Percentiles rank a stretch among this genome's conserved stretches.
Evolutionary conservation across 2,888 invertebrate species (phyloP).

Genomic region (Allacma fusca): DNA sequence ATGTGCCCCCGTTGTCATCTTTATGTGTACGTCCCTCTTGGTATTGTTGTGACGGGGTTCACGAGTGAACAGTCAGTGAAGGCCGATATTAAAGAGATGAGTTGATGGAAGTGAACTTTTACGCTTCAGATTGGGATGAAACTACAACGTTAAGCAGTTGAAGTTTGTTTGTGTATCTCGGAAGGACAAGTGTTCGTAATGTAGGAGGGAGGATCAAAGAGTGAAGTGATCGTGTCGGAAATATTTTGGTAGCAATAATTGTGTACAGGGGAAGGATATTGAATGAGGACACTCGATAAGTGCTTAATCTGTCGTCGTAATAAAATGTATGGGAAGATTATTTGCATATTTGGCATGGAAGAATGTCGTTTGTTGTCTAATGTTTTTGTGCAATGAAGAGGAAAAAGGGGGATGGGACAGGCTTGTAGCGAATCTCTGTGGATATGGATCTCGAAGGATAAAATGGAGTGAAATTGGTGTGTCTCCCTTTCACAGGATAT

Average conservation of each 20-base stretch:
- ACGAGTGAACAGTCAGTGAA: neutral
- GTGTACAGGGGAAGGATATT: slow-evolving; percentile 39
- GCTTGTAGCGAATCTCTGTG: slow-evolving; percentile 5
- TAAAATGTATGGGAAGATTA: slow-evolving; percentile 53
- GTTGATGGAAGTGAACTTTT: too few species aligned
- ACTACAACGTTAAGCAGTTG: neutral
- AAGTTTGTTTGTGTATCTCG: neutral
- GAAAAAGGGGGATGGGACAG: slow-evolving; percentile 29
- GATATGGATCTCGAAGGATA: slow-evolving; percentile 11
- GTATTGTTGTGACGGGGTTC: neutral
- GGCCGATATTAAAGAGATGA: too few species aligned
- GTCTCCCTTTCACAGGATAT: slow-evolving; percentile 19
- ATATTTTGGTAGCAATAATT: slow-evolving; percentile 50
- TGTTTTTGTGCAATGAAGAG: slow-evolving; percentile 44
- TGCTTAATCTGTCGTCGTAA: slow-evolving; percentile 51
- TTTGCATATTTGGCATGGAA: slow-evolving; percentile 50
- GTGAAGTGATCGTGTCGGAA: slow-evolving; percentile 46
- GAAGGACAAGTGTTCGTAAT: slow-evolving; percentile 39
- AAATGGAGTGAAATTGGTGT: slow-evolving; percentile 39
- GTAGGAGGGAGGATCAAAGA: slow-evolving; percentile 42
- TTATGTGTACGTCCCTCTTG: neutral
- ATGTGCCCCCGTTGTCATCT: neutral
- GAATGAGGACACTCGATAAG: slow-evolving; percentile 49
- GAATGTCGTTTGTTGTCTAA: slow-evolving; percentile 49
- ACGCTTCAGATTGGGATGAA: too few species aligned